phyloP scores from a whole-genome alignment of 2,797 vertebrate species.

The Amniataba percoides region DNA sequence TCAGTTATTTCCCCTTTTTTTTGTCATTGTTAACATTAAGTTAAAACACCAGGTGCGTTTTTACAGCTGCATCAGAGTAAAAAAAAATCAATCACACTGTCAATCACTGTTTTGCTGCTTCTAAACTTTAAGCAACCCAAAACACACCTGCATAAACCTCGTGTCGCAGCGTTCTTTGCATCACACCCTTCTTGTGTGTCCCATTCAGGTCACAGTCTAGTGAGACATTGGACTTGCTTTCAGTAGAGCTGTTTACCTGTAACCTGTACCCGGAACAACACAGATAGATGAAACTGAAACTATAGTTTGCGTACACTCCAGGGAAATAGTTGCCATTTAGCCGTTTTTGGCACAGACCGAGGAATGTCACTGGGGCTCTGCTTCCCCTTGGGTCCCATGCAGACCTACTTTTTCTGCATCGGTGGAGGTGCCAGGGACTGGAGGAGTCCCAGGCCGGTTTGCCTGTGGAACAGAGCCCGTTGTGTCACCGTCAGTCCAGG shows the following conservation, averaged over 20 bases:
- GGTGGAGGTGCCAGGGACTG: conserved; percentile 63
- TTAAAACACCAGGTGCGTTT: background rate
- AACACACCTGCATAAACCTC: conserved; percentile 13
- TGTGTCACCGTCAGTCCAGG: conserved; percentile 49
- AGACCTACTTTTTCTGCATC: conserved; percentile 75
- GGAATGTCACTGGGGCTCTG: conserved; percentile 60
- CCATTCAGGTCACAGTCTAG: conserved; percentile 28
- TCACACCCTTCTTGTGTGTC: conserved; percentile 12
- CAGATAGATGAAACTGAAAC: conserved; percentile 64
- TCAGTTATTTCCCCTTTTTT: background rate
- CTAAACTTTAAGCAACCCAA: background rate
- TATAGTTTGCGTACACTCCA: conserved; percentile 35
- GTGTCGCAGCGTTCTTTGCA: conserved; percentile 2
- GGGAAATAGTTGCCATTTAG: conserved; percentile 71
- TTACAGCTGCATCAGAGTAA: too few species aligned
- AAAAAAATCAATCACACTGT: background rate
- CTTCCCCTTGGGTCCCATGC: conserved; percentile 53
- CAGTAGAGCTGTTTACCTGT: conserved; percentile 43
- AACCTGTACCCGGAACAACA: conserved; percentile 53
- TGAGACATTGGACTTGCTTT: conserved; percentile 33
- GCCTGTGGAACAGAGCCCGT: conserved; percentile 60
- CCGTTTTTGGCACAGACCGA: conserved; percentile 54
- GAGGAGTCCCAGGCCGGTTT: conserved; percentile 51
- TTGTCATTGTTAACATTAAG: conserved; percentile 15
- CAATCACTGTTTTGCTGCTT: conserved; percentile 4